Evolutionary conservation across 2,113 vertebrate species (phyloP).

Genomic region (Microtus montanus): DNA sequence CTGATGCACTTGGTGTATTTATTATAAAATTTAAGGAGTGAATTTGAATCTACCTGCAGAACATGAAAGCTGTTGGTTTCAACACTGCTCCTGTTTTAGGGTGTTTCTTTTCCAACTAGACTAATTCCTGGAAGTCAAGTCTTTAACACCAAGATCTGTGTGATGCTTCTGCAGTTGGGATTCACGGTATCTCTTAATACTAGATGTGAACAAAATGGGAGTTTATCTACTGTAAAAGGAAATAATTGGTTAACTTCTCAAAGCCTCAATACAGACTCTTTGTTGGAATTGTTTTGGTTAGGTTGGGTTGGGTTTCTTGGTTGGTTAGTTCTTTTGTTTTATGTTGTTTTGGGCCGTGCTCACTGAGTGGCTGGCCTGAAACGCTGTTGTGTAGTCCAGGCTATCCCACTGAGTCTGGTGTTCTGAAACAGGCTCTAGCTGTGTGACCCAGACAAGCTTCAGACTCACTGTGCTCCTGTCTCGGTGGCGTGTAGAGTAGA

Average conservation of each 20-base stretch:
- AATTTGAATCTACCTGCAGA: background rate
- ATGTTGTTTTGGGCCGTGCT: background rate
- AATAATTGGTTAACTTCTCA: background rate
- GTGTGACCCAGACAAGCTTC: background rate
- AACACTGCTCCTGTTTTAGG: background rate
- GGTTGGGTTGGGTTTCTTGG: background rate
- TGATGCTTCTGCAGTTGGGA: background rate
- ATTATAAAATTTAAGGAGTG: slow-evolving; percentile 29
- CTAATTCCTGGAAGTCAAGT: background rate
- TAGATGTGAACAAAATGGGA: slow-evolving; percentile 11
- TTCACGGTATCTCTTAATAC: slow-evolving; percentile 15
- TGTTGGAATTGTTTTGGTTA: background rate
- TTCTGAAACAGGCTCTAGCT: background rate
- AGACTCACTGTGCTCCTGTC: background rate
- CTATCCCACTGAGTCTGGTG: background rate
- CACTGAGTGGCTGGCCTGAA: background rate
- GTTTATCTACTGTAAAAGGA: slow-evolving; percentile 1
- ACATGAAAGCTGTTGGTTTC: slow-evolving; percentile 12
- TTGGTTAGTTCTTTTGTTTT: background rate
- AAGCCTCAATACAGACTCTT: background rate
- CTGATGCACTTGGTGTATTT: background rate
- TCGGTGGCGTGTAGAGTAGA: background rate
- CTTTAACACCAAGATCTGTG: slow-evolving; percentile 31
- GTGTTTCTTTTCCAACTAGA: background rate
- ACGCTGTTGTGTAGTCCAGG: background rate